Evolutionary conservation across 2,888 invertebrate genomes (phyloP).

Genomic region (Metellina segmentata): DNA sequence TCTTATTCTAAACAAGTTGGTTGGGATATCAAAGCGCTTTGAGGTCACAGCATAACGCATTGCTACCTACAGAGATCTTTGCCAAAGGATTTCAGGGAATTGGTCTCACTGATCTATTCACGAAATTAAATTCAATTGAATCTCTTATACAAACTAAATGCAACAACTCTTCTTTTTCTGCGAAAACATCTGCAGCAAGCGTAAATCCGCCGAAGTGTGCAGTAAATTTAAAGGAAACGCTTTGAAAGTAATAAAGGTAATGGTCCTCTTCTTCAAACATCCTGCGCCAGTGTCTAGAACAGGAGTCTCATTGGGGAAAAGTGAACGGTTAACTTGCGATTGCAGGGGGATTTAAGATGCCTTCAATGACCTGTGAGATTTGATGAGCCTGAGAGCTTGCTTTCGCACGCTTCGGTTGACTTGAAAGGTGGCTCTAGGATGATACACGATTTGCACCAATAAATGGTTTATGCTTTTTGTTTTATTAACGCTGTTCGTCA

Average conservation of each 20-base stretch:
- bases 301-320: not conserved
- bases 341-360: not conserved
- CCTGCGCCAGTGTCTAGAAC: not conserved
- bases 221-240: slow-evolving; percentile 9
- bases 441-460: not conserved
- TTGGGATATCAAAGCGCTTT: too few relatives aligned
- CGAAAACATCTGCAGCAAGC: not conserved
- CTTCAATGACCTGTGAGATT: slow-evolving; percentile 16
- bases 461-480: not conserved
- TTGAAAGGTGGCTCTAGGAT: not conserved
- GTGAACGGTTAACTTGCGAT: not conserved
- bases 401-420: slow-evolving; percentile 1
- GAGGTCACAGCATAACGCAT: too few relatives aligned
- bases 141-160: not conserved
- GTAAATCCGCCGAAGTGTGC: slow-evolving; percentile 7
- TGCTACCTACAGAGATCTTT: too few relatives aligned
- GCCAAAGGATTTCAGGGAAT: not conserved
- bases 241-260: slow-evolving; percentile 34
- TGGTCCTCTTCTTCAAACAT: slow-evolving; percentile 12
- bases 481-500: too few relatives aligned
- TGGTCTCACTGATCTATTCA: not conserved
- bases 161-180: not conserved
- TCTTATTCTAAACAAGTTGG: too few relatives aligned
- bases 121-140: slow-evolving; percentile 14
- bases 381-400: not conserved